Evolutionary conservation across 2,113 vertebrate genomes (phyloP).

Genomic region (Triplophysa dalaica): DNA sequence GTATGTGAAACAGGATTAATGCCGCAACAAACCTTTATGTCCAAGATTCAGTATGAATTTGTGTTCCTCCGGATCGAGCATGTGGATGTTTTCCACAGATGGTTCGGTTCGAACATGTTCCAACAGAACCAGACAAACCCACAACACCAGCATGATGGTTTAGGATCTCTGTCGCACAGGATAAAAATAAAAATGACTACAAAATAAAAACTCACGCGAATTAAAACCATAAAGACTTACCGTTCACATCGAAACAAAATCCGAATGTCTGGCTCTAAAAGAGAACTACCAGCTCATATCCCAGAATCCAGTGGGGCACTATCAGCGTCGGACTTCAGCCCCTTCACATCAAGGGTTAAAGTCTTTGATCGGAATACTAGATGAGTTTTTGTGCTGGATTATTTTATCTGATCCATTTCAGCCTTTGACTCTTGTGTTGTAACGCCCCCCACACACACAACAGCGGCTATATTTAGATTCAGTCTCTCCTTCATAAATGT

Average conservation of each 20-base stretch:
- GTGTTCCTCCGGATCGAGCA: conserved; percentile 70
- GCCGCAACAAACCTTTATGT: conserved; percentile 70
- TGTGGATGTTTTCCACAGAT: conserved; percentile 71
- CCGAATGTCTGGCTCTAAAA: not conserved
- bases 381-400: not conserved
- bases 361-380: conserved; percentile 61
- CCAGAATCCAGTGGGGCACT: conserved; percentile 56
- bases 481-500: too few species aligned
- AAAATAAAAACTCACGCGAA: not conserved
- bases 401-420: conserved; percentile 25
- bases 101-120: conserved; percentile 56
- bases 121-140: conserved; percentile 57
- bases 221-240: not conserved
- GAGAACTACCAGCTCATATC: conserved; percentile 49
- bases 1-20: not conserved
- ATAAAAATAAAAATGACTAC: not conserved
- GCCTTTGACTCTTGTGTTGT: conserved; percentile 47
- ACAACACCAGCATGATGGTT: not conserved
- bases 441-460: not conserved
- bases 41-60: conserved; percentile 71
- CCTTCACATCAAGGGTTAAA: conserved; percentile 55
- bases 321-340: conserved; percentile 73
- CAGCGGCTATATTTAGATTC: not conserved
- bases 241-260: not conserved
- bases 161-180: not conserved